Evolutionary conservation across 1,140 invertebrate genomes (phyloP).

Genomic region (Pseudomyrmex pallidus): DNA sequence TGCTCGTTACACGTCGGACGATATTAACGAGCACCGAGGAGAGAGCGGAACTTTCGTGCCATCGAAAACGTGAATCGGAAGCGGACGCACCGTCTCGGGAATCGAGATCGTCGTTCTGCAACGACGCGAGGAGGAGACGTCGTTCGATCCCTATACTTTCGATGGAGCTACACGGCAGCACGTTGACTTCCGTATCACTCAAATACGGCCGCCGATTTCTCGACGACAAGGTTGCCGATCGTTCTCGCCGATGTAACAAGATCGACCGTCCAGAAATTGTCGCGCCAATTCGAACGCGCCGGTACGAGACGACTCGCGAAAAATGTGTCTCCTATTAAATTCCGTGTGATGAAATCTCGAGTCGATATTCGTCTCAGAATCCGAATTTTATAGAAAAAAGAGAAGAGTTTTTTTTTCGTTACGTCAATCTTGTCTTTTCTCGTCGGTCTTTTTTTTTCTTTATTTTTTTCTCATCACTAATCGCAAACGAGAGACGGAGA

Average conservation of each 20-base stretch:
- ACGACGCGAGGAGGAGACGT: background rate
- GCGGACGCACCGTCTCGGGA: conserved; percentile 65
- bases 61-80: conserved; percentile 75
- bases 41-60: conserved; percentile 71
- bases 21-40: conserved; percentile 72
- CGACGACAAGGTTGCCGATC: background rate
- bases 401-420: no score
- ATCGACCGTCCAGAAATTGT: background rate
- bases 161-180: background rate
- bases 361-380: no score
- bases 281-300: no score
- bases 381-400: no score
- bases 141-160: background rate
- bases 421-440: no score
- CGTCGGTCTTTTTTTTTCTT: no score
- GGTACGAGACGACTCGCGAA: no score
- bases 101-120: conserved; percentile 56
- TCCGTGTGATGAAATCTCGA: no score
- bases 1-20: conserved; percentile 74
- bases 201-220: conserved; percentile 29
- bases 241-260: background rate
- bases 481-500: conserved; percentile 11
- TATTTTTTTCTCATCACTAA: no score
- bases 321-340: no score
- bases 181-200: conserved; percentile 11